Base-by-base conservation (phyloP, 1,140 invertebrate species). In the Rhopalosiphum padi region DNA sequence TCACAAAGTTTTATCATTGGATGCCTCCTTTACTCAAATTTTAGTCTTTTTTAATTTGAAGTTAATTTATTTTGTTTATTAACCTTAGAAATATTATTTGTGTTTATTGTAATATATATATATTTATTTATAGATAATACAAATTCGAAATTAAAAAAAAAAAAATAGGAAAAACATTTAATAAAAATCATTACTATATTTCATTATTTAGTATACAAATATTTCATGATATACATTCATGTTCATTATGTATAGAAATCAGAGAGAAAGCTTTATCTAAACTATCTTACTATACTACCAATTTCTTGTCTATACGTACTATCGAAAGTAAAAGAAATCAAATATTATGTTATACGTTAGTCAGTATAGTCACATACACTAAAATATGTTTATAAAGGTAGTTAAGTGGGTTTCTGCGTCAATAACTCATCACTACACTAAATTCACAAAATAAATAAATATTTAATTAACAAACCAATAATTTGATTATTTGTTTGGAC, bases 281-380 rank as follows among this genome's bases (percentile, higher is more conserved):
- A 90, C 88, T 60, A 90, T 60, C 22, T 22, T 43, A 90, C 41
- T 41, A 41, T 41, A 41, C 41, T 68, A 18, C 35, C 51, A 43
- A 90, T 90, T 35, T 55, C 88, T 55, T 89, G 51, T 89, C 51
- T 55, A 89, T 37, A 89, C 88, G n/a, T 68, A 90, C 41, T 46
- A 90, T 90, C 30, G 89, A 90, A 90, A 90, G 89, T 90, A 90
- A 90, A 90, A 90, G 89, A 90, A 90, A 90, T 90, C 37, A 68
- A 25, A 60, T 60, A 30, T 90, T 46, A 21, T 48, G 86, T 48
- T 89, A 22, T 55, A 30, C 7, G 22, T 68, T 68, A 90, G 55
- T 77, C 60, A n/a, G 30, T 77, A n/a, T 77, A 77, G 5, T 43
- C 53, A 90, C 15, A 68, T 68, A 43, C 37, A 90, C 37, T 25